Conservation (phyloP, 2,797 vertebrate species). For the Bovichtus variegatus region DNA sequence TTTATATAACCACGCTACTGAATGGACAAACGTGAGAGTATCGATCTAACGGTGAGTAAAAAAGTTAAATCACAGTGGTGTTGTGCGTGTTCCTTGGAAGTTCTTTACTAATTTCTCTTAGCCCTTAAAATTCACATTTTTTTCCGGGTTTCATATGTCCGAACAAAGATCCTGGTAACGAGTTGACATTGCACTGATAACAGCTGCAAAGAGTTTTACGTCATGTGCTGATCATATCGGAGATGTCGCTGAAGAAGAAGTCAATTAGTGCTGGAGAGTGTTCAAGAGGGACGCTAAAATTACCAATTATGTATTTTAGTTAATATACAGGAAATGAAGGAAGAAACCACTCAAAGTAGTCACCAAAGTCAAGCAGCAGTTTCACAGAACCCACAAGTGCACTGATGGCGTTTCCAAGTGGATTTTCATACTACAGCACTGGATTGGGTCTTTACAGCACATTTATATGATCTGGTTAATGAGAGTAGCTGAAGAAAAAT, state of each 20-base stretch:
- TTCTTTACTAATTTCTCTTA: background rate
- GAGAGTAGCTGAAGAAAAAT: background rate
- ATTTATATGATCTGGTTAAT: background rate
- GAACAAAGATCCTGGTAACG: background rate
- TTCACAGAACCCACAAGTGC: conserved; percentile 1
- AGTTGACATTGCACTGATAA: background rate
- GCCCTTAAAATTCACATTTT: background rate
- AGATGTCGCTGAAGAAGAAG: background rate
- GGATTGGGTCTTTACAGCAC: background rate
- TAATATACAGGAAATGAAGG: conserved; percentile 1
- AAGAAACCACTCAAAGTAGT: background rate
- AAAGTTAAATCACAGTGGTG: background rate
- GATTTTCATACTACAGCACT: background rate
- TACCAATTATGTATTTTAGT: background rate
- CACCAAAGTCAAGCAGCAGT: conserved; percentile 1
- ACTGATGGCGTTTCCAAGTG: background rate
- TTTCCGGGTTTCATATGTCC: background rate
- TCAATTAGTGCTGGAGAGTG: conserved; percentile 1
- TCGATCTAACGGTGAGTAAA: no score
- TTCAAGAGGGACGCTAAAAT: background rate
- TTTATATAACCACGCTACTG: no score
- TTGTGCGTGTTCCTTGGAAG: background rate
- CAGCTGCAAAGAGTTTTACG: background rate
- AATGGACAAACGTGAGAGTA: background rate
- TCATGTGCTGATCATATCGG: background rate